Base-by-base conservation (phyloP, 2,113 vertebrate species). In the Oxygymnocypris stewartii region DNA sequence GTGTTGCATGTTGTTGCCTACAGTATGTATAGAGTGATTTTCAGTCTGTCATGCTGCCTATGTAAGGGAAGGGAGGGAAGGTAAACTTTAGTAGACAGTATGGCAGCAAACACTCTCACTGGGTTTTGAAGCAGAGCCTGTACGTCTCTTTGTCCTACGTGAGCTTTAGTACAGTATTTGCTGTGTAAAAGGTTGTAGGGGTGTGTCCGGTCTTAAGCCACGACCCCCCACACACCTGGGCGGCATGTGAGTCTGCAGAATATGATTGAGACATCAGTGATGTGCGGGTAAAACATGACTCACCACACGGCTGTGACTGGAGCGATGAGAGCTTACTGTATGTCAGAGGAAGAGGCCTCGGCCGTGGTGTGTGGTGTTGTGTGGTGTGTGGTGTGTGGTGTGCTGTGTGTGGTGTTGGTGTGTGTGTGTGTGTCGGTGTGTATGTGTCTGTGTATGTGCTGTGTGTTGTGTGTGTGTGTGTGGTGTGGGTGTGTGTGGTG, bases 191-290 rank as follows among this genome's bases (percentile, higher is more conserved):
- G 35, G 9, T 20, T 4, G 0, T 12, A 73, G 71, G 71, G 20
- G 71, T 42, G 71, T 31, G 28, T 63, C 12, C 35, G 40, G 13
- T 35, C 13, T 63, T 28, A 74, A 28, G 28, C 42, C 63, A 14
- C n/a, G 16, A n/a, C n/a, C 57, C 73, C 59, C 83, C 16, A 6
- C 71, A 23, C 47, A 85, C 82, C 67, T 75, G 54, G 44, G 6
- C 14, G 49, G 35, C 54, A 35, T 76, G 51, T 84, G 82, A 25
- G 59, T 74, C 6, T 78, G 42, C 10, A 57, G 77, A 23, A 54
- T 86, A 75, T 42, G 82, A 86, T 73, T 73, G 71, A 87, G 54
- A 12, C 63, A 67, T 71, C 67, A 37, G 69, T 73, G 31, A 4
- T 73, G 31, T 20, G 20, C 69, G 10, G 37, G 18, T 40, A n/a